Conservation (phyloP, 2,797 vertebrate species). For the Sylvilagus floridanus region DNA sequence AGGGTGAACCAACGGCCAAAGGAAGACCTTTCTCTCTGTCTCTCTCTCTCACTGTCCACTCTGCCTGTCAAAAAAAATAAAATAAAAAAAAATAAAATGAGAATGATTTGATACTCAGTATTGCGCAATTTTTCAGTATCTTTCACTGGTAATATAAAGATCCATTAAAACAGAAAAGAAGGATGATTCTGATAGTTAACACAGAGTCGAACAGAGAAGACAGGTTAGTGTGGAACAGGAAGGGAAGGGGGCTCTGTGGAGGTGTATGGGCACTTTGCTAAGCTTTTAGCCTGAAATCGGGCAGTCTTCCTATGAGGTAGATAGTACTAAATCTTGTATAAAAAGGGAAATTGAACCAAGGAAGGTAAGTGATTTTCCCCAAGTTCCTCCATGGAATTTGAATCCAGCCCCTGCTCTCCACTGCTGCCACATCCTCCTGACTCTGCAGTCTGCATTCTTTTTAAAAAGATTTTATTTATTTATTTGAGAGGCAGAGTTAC, state of each 20-base stretch:
- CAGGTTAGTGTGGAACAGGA: neutral
- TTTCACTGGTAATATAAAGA: neutral
- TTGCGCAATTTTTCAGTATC: neutral
- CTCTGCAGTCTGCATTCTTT: neutral
- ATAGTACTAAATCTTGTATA: neutral
- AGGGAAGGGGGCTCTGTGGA: neutral
- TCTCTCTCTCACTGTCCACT: too few relatives aligned
- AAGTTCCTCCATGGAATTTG: neutral
- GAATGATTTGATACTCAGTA: neutral
- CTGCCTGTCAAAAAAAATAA: too few relatives aligned
- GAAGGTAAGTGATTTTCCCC: neutral
- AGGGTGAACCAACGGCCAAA: too few relatives aligned
- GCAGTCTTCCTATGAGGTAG: neutral
- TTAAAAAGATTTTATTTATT: too few relatives aligned
- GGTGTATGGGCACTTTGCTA: too few relatives aligned
- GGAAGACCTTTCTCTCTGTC: too few relatives aligned
- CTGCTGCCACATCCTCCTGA: neutral
- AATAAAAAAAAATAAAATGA: neutral
- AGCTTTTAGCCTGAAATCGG: neutral
- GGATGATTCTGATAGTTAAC: neutral
- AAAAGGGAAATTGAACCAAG: neutral
- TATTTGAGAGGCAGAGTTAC: too few relatives aligned
- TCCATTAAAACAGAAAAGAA: neutral
- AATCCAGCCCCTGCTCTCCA: neutral
- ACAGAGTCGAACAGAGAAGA: neutral